Evolutionary conservation across 2,888 invertebrate genomes (phyloP).

Genomic region (Osedax fenrisi): DNA sequence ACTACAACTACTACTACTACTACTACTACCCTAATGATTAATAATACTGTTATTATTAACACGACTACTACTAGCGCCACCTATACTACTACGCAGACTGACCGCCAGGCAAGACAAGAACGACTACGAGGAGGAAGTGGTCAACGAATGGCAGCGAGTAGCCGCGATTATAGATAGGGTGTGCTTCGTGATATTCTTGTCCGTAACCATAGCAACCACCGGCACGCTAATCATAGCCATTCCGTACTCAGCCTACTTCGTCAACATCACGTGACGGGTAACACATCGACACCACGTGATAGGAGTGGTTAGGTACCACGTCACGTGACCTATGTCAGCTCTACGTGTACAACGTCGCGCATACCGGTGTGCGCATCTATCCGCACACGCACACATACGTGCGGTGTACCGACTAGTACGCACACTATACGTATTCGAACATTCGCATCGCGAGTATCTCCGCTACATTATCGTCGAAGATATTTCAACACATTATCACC

Average conservation of each 20-base stretch:
- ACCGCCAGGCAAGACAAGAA: conserved; percentile 43
- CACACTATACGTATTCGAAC: too few species aligned
- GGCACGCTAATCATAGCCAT: conserved; percentile 42
- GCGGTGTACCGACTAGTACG: too few species aligned
- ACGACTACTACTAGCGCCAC: background rate
- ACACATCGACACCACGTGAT: too few species aligned
- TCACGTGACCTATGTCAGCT: too few species aligned
- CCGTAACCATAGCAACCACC: conserved; percentile 40
- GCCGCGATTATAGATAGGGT: conserved; percentile 45
- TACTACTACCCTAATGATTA: background rate
- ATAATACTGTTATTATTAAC: background rate
- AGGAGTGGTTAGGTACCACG: too few species aligned
- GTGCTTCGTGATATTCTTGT: conserved; percentile 44
- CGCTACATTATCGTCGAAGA: too few species aligned
- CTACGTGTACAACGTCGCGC: too few species aligned
- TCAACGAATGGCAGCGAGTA: conserved; percentile 47
- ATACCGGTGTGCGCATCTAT: too few species aligned
- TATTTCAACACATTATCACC: too few species aligned
- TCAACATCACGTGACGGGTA: background rate
- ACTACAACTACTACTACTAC: background rate
- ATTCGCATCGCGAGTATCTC: too few species aligned
- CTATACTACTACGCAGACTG: conserved; percentile 33
- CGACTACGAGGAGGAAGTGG: conserved; percentile 40
- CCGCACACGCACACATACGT: too few species aligned
- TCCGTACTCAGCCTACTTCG: conserved; percentile 32